phyloP scores from a whole-genome alignment of 2,113 vertebrate species.

The Leucoraja erinaceus region DNA sequence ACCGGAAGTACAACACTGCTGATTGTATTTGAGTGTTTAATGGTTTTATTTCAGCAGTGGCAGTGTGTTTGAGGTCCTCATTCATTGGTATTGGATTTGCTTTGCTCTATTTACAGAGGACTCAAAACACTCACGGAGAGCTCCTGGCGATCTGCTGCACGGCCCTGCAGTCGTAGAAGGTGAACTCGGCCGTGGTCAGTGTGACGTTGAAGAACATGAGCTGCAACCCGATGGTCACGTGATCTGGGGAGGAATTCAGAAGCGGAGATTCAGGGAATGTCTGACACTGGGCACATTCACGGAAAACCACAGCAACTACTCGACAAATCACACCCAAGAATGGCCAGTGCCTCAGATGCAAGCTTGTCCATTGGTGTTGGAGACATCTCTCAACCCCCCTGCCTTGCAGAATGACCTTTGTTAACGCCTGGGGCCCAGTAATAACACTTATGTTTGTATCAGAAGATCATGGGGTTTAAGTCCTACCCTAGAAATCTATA shows the following conservation, averaged over 20 bases:
- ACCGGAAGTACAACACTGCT: no score
- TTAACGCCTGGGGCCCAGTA: neutral
- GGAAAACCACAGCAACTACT: neutral
- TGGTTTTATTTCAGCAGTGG: neutral
- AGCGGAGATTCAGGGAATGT: neutral
- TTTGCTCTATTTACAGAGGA: neutral
- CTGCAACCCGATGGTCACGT: conserved; percentile 69
- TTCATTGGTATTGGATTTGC: neutral
- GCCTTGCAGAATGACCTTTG: neutral
- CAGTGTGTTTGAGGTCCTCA: no score
- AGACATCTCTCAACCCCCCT: neutral
- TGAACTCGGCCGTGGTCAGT: conserved; percentile 69
- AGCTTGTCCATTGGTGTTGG: neutral
- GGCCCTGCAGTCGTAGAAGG: conserved; percentile 82
- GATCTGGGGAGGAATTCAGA: conserved; percentile 63
- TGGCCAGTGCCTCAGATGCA: neutral
- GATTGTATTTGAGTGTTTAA: no score
- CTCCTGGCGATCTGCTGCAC: conserved; percentile 75
- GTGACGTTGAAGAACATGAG: conserved; percentile 72
- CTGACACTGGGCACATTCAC: neutral
- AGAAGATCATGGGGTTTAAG: neutral
- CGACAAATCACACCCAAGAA: neutral
- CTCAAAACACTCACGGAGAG: conserved; percentile 73
- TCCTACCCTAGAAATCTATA: neutral
- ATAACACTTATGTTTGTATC: neutral